Conservation (phyloP, 2,113 vertebrate genomes). For the Eclectus roratus region DNA sequence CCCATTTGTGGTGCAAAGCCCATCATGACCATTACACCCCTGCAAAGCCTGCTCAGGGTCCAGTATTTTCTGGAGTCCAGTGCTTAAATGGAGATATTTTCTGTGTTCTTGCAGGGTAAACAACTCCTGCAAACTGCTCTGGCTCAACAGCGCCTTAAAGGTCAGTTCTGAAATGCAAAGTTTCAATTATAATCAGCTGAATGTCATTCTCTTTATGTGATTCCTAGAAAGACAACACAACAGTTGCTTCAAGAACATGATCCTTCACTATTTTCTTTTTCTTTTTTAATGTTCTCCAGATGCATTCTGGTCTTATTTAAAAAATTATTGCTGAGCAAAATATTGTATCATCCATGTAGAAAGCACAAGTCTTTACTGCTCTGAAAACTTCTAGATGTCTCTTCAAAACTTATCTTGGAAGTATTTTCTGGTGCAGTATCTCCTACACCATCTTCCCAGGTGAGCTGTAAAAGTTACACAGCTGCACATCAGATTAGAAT, state of each 20-base stretch:
- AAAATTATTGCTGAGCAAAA: not conserved
- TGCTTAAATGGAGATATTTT: not conserved
- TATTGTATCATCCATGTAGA: not conserved
- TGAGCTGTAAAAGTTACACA: not conserved
- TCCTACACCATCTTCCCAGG: not conserved
- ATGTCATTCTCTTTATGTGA: not conserved
- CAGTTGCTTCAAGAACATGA: not conserved
- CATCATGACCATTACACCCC: not conserved
- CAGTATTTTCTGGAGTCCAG: no score
- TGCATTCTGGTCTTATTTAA: not conserved
- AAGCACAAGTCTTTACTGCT: not conserved
- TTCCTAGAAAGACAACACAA: not conserved
- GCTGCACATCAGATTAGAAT: not conserved
- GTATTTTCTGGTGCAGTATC: constrained; percentile 5
- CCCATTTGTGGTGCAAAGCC: no score
- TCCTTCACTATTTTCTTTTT: not conserved
- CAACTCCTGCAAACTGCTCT: not conserved
- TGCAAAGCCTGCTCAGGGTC: not conserved
- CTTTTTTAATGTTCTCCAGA: not conserved
- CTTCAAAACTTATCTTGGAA: not conserved
- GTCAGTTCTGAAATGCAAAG: not conserved
- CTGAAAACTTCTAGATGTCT: constrained; percentile 9
- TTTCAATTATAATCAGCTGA: not conserved
- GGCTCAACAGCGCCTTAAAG: not conserved
- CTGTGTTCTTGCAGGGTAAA: not conserved